Evolutionary conservation across 1,140 invertebrate genomes (phyloP).

Genomic region (Callitettix versicolor): DNA sequence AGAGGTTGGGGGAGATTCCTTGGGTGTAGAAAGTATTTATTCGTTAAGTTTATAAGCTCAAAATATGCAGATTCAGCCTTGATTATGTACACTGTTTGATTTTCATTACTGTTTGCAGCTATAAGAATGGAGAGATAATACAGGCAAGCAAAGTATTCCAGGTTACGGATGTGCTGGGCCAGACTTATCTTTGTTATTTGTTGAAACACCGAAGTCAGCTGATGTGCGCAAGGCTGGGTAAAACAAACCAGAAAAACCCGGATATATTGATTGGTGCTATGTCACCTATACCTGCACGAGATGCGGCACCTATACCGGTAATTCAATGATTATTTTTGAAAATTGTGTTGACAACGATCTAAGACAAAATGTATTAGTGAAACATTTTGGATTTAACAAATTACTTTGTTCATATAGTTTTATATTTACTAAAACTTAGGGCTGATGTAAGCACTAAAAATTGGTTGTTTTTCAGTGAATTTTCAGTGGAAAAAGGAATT

Average conservation of each 20-base stretch:
- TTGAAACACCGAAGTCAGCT: slow-evolving; percentile 53
- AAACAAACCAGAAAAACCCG: slow-evolving; percentile 47
- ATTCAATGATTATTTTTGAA: too few species aligned
- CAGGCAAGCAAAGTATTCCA: slow-evolving; percentile 69
- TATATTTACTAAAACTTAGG: background rate
- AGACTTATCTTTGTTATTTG: slow-evolving; percentile 74
- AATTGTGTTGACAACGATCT: background rate
- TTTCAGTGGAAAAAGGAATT: too few species aligned
- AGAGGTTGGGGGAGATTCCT: too few species aligned
- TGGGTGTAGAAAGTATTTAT: too few species aligned
- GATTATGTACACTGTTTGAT: too few species aligned
- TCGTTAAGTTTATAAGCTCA: too few species aligned
- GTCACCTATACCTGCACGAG: slow-evolving; percentile 62
- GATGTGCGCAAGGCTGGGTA: slow-evolving; percentile 62
- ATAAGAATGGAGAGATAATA: slow-evolving; percentile 35
- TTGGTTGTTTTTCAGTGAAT: too few species aligned
- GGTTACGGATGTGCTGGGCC: slow-evolving; percentile 69
- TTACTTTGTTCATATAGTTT: background rate
- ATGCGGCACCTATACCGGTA: slow-evolving; percentile 67
- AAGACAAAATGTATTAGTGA: too few species aligned
- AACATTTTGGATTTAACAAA: too few species aligned
- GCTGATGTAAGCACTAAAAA: background rate
- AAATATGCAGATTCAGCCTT: too few species aligned
- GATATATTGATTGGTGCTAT: slow-evolving; percentile 63
- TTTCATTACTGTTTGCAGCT: slow-evolving; percentile 6